These are phyloP conservation scores for Zeus faber DNA, from an alignment of 2,113 vertebrate species.

Conservation along the genomic window DNA sequence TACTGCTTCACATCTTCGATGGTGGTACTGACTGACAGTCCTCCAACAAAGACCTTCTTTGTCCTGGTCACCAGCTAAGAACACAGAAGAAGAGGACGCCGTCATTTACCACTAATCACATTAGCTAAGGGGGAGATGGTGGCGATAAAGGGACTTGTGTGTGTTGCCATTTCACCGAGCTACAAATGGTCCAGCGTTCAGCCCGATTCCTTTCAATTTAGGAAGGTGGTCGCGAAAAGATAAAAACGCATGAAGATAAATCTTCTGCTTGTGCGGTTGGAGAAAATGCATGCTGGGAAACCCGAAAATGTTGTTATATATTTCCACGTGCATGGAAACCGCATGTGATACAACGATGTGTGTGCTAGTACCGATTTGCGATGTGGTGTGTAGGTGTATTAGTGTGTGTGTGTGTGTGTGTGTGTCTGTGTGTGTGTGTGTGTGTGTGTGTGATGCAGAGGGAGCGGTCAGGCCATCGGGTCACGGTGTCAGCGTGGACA, in stretches of 20 bases:
- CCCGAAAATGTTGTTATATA: no score
- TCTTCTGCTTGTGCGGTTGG: neutral
- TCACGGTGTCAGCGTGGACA: conserved; percentile 48
- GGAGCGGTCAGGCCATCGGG: conserved; percentile 33
- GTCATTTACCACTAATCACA: conserved; percentile 37
- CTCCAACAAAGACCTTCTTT: conserved; percentile 98
- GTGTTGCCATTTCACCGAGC: conserved; percentile 37
- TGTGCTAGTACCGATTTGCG: neutral
- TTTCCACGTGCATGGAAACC: neutral
- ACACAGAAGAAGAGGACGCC: conserved; percentile 38
- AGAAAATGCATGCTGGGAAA: no score
- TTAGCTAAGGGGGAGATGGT: conserved; percentile 28
- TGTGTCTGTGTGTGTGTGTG: conserved; percentile 15
- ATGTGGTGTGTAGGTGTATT: neutral
- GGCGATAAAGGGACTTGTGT: conserved; percentile 32
- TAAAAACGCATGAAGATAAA: neutral
- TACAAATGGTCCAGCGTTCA: conserved; percentile 23
- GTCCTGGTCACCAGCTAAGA: conserved; percentile 94
- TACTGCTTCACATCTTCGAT: conserved; percentile 97
- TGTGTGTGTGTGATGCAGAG: neutral
- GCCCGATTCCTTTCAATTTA: conserved; percentile 8
- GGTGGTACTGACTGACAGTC: conserved; percentile 93
- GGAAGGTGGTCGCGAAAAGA: neutral
- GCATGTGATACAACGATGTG: no score
- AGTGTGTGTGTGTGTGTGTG: conserved; percentile 5